Percentiles rank a stretch among this genome's conserved stretches.
phyloP scores from a whole-genome alignment of 2,113 vertebrate genomes.

The Pionites leucogaster region DNA sequence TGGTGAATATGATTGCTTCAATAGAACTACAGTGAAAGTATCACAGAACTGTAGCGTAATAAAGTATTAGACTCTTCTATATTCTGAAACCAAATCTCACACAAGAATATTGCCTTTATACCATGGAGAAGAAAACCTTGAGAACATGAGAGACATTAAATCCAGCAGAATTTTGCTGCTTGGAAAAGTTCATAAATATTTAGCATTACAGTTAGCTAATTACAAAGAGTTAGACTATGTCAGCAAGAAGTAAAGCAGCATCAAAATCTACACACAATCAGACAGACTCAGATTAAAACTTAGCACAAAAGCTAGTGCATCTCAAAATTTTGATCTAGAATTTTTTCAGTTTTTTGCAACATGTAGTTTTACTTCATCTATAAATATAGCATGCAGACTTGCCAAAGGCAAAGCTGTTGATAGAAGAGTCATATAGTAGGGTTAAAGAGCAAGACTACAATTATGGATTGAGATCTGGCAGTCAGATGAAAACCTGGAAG shows the following conservation, averaged over 20 bases:
- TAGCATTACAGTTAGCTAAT: not conserved
- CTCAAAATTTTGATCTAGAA: not conserved
- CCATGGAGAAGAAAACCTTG: not conserved
- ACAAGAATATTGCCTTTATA: not conserved
- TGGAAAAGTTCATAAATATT: not conserved
- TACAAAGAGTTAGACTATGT: not conserved
- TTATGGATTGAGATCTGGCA: not conserved
- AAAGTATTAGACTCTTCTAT: not conserved
- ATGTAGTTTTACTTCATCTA: not conserved
- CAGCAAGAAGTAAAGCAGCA: not conserved
- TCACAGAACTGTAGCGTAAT: not conserved
- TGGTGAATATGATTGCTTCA: slow-evolving; percentile 65
- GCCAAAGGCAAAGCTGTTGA: not conserved
- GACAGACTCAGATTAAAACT: not conserved
- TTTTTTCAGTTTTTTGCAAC: not conserved
- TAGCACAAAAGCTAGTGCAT: not conserved
- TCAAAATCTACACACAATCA: not conserved
- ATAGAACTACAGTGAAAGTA: slow-evolving; percentile 39
- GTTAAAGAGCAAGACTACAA: not conserved
- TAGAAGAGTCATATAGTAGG: not conserved
- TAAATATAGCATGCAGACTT: not conserved
- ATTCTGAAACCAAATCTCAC: not conserved
- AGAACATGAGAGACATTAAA: not conserved
- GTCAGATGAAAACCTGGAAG: not conserved
- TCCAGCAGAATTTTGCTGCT: not conserved